These are phyloP conservation scores for Oppia nitens DNA, from an alignment of 1,140 invertebrate species.

Conservation along the genomic window DNA sequence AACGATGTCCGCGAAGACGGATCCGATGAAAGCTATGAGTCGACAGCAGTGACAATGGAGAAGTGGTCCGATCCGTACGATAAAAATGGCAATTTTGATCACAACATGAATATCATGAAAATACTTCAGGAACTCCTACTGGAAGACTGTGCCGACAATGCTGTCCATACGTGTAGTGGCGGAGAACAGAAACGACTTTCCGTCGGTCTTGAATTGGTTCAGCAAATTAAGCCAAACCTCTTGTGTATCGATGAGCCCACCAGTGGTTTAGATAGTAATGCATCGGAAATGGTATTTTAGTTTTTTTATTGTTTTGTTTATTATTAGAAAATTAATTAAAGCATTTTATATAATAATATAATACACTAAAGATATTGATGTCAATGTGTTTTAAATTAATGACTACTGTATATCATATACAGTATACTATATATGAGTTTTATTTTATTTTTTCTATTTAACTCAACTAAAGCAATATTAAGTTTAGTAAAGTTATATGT, in stretches of 20 bases:
- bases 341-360: no score
- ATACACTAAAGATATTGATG: no score
- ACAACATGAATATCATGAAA: neutral
- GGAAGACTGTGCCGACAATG: neutral
- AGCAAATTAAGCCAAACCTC: neutral
- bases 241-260: no score
- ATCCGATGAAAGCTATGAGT: neutral
- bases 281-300: neutral
- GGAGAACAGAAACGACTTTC: slow-evolving; percentile 82
- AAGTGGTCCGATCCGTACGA: no score
- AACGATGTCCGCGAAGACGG: neutral
- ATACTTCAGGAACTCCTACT: neutral
- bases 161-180: slow-evolving; percentile 31
- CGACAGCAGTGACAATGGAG: neutral
- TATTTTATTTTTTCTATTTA: no score
- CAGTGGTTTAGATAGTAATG: neutral
- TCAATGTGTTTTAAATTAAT: no score
- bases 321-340: no score
- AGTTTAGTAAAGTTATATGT: no score
- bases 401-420: no score
- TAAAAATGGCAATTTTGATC: neutral
- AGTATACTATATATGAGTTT: no score
- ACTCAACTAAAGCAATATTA: no score
- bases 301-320: neutral
- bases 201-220: slow-evolving; percentile 35